phyloP scores from a whole-genome alignment of 2,797 vertebrate species.

The Merluccius polli region DNA sequence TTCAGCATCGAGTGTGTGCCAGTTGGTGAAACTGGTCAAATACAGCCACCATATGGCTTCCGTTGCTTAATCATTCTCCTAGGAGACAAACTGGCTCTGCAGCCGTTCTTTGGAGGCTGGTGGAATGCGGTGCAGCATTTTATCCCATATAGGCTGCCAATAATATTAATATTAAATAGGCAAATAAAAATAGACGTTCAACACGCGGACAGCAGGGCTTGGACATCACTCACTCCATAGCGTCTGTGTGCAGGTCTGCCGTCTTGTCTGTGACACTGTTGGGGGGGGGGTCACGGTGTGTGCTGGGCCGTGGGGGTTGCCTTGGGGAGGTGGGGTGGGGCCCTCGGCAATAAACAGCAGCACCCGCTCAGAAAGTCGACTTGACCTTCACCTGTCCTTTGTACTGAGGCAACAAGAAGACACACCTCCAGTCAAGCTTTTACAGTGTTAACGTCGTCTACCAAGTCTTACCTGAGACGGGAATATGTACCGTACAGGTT shows the following conservation, averaged over 20 bases:
- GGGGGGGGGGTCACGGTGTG: constrained; percentile 47
- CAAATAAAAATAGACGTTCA: constrained; percentile 32
- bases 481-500: constrained; percentile 28
- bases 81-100: not conserved
- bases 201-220: constrained; percentile 8
- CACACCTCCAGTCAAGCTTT: constrained; percentile 69
- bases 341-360: constrained; percentile 44
- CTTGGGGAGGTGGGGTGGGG: constrained; percentile 27
- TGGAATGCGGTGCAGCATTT: too few species aligned
- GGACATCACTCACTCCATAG: constrained; percentile 75
- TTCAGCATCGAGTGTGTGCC: not conserved
- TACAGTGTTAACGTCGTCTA: constrained; percentile 53
- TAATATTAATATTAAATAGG: not conserved
- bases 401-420: constrained; percentile 76
- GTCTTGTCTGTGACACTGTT: constrained; percentile 66
- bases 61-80: not conserved
- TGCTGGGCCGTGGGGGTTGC: constrained; percentile 60
- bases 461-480: constrained; percentile 59
- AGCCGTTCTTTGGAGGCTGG: not conserved
- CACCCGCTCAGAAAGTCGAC: constrained; percentile 33
- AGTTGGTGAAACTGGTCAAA: not conserved
- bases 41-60: not conserved
- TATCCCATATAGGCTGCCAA: not conserved
- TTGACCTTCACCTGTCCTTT: constrained; percentile 63
- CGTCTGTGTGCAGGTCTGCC: constrained; percentile 66